phyloP scores from a whole-genome alignment of 2,888 invertebrate species.

The Drosophila neonasuta region DNA sequence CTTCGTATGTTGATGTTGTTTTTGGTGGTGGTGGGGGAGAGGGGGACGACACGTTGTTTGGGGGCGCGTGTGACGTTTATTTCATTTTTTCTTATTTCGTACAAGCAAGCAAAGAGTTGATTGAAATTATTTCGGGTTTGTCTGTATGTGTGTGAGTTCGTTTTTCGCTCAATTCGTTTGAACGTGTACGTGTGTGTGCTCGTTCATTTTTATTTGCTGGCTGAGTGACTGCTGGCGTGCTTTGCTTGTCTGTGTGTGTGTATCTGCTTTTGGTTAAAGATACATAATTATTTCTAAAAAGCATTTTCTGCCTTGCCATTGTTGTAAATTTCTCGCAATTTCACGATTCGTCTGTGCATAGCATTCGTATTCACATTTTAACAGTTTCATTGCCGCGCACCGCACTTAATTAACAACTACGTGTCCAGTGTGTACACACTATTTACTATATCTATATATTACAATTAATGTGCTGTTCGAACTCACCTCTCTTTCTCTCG shows the following conservation, averaged over 20 bases:
- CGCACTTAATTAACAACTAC: conserved; percentile 39
- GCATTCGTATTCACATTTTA: conserved; percentile 34
- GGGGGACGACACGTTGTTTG: conserved; percentile 50
- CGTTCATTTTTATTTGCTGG: conserved; percentile 60
- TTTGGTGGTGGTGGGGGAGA: conserved; percentile 19
- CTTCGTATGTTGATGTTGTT: conserved; percentile 28
- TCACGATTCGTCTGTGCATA: conserved; percentile 60
- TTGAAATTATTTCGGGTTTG: conserved; percentile 73
- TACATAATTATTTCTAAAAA: conserved; percentile 81
- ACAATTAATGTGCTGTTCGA: conserved; percentile 28
- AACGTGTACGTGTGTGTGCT: conserved; percentile 30
- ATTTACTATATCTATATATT: conserved; percentile 1
- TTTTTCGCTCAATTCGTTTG: conserved; percentile 46
- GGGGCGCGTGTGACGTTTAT: conserved; percentile 71
- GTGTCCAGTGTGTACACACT: conserved; percentile 1
- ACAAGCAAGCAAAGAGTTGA: conserved; percentile 72
- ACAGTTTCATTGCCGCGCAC: conserved; percentile 41
- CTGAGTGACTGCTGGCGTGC: conserved; percentile 54
- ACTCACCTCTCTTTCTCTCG: conserved; percentile 38
- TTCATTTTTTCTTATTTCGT: conserved; percentile 49
- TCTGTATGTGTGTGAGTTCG: conserved; percentile 33
- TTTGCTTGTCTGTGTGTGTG: conserved; percentile 37
- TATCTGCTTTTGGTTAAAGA: conserved; percentile 75
- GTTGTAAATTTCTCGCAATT: conserved; percentile 79
- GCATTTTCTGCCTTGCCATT: conserved; percentile 81